Evolutionary conservation across 2,797 vertebrate species (phyloP).

Genomic region (Cyclura pinguis): DNA sequence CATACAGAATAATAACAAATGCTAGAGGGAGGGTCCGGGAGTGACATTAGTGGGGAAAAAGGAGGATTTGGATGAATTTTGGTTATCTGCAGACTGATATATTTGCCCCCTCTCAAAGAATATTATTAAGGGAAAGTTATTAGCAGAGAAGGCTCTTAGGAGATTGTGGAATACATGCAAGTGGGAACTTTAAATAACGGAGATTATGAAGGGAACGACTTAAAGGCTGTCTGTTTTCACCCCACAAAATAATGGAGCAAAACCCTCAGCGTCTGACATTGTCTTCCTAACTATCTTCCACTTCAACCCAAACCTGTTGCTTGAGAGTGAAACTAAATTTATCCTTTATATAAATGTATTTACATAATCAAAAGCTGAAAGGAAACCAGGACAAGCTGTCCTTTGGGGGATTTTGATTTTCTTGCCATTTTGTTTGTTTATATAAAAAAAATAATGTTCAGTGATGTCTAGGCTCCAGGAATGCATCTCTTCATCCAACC

Average conservation of each 20-base stretch:
- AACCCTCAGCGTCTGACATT: background rate
- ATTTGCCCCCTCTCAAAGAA: background rate
- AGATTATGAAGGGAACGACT: too few species aligned
- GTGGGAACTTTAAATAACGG: background rate
- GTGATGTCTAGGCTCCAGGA: constrained; percentile 80
- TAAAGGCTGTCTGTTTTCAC: background rate
- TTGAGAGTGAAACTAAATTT: constrained; percentile 49
- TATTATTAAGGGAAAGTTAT: background rate
- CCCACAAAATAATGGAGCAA: background rate
- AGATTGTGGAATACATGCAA: background rate
- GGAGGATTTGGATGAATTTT: background rate
- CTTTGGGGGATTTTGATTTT: constrained; percentile 74
- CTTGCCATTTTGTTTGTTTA: constrained; percentile 74
- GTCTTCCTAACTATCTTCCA: constrained; percentile 48
- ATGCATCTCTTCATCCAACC: constrained; percentile 77
- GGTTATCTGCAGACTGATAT: background rate
- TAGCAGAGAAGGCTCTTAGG: background rate
- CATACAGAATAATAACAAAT: too few species aligned
- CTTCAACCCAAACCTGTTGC: constrained; percentile 47
- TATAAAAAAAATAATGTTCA: constrained; percentile 60
- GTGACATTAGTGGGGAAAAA: background rate
- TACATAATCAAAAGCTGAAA: constrained; percentile 26
- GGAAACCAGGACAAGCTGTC: constrained; percentile 62
- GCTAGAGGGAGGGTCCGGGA: too few species aligned
- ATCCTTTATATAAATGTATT: constrained; percentile 39